These are phyloP conservation scores for Amphipoea oculea DNA, from an alignment of 2,888 invertebrate species.

Conservation along the genomic window DNA sequence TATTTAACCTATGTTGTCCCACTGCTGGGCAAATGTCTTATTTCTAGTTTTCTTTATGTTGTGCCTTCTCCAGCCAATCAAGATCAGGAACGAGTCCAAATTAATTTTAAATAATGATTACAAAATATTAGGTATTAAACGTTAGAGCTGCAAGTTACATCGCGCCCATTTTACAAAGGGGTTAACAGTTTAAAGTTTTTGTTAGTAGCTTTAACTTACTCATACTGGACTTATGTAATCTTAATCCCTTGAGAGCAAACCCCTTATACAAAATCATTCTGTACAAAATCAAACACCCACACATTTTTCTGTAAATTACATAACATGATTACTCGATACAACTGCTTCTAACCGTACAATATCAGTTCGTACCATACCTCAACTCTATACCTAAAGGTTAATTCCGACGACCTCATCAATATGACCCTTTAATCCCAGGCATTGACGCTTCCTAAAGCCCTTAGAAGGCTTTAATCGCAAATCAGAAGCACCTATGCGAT, in stretches of 20 bases:
- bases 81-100: no score
- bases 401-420: constrained; percentile 50
- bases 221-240: background rate
- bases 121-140: background rate
- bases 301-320: background rate
- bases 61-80: no score
- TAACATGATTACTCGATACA: background rate
- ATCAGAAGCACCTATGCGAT: constrained; percentile 78
- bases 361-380: constrained; percentile 1
- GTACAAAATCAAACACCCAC: background rate
- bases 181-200: background rate
- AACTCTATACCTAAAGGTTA: constrained; percentile 36
- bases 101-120: background rate
- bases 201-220: background rate
- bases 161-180: background rate
- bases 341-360: background rate
- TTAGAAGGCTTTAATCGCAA: constrained; percentile 66
- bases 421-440: constrained; percentile 52
- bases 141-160: background rate
- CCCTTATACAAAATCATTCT: background rate
- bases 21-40: background rate
- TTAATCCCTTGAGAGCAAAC: background rate
- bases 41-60: no score
- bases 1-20: no score
- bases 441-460: constrained; percentile 63